Base-by-base conservation (phyloP, 2,113 vertebrate species). In the Cheilinus undulatus region DNA sequence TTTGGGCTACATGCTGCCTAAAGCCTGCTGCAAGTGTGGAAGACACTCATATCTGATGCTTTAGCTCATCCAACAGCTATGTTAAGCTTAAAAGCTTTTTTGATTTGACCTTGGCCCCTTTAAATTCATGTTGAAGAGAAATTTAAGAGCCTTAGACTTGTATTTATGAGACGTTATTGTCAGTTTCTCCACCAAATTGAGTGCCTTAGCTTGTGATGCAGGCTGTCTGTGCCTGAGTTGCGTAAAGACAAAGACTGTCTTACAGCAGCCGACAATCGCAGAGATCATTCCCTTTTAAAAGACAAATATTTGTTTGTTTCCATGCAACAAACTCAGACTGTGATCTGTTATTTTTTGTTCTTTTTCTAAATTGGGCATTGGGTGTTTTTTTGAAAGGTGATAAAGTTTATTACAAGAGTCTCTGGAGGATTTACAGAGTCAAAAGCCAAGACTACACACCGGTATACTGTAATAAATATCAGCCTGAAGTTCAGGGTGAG, bases 161-260 rank as follows among this genome's bases (percentile, higher is more conserved):
- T 62, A 24, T 24, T 45, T 1, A 19, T 19, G 0, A 28, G 51
- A 52, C 42, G 3, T 45, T n/a, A 34, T 49, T 56, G 43, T 6
- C 38, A 30, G 64, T 49, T 0, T 64, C 17, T 52, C 4, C 34
- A 51, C 20, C 19, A 48, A 60, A 78, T 32, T 13, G 73, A 74
- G 88, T 89, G 90, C 88, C 90, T 90, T 88, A 73, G 52, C 71
- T 72, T 77, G 69, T 42, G 20, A 58, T 36, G 1, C 27, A 17
- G 30, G 38, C 46, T 7, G 50, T 65, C n/a, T 32, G 22, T 0
- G 57, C 60, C 54, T 27, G 20, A 42, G 51, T 23, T 48, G 40
- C 22, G 20, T 3, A 22, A 65, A 34, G 28, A 79, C 64, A 42
- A 17, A 67, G 65, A 80, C 53, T 73, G 69, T 84, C 11, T 1